Conservation (phyloP, 2,797 vertebrate species). For the Sebastes vulpes region DNA sequence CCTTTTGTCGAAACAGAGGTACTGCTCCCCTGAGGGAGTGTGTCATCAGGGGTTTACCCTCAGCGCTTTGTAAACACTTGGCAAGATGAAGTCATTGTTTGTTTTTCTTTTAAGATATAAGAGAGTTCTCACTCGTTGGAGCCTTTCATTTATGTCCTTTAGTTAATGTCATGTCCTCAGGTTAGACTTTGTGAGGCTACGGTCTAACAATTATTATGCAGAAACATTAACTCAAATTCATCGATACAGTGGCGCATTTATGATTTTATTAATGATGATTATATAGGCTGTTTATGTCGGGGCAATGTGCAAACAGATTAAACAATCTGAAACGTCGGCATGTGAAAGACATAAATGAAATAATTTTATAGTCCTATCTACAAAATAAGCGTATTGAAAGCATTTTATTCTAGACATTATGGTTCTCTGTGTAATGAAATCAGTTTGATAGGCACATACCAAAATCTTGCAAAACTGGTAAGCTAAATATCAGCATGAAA, state of each 20-base stretch:
- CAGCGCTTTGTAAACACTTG: conserved; percentile 68
- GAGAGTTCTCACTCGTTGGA: conserved; percentile 8
- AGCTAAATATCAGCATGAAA: not conserved
- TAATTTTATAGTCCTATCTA: not conserved
- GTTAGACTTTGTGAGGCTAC: not conserved
- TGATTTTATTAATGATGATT: not conserved
- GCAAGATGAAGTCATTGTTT: conserved; percentile 71
- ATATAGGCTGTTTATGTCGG: not conserved
- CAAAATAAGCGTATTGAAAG: not conserved
- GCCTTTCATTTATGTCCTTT: conserved; percentile 22
- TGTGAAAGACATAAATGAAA: not conserved
- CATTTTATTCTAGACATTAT: not conserved
- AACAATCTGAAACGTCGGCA: not conserved
- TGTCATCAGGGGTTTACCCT: conserved; percentile 60
- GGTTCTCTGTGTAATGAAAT: not conserved
- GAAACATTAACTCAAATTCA: not conserved
- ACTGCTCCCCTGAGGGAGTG: conserved; percentile 54
- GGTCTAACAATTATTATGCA: not conserved
- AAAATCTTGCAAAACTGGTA: not conserved
- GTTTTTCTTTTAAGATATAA: conserved; percentile 44
- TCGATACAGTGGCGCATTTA: not conserved
- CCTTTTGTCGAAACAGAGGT: conserved; percentile 65
- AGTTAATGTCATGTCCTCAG: conserved; percentile 6
- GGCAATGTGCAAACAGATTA: not conserved
- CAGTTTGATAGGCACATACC: not conserved